Evolutionary conservation across 2,113 vertebrate genomes (phyloP).

Genomic region (Anthoscopus minutus): DNA sequence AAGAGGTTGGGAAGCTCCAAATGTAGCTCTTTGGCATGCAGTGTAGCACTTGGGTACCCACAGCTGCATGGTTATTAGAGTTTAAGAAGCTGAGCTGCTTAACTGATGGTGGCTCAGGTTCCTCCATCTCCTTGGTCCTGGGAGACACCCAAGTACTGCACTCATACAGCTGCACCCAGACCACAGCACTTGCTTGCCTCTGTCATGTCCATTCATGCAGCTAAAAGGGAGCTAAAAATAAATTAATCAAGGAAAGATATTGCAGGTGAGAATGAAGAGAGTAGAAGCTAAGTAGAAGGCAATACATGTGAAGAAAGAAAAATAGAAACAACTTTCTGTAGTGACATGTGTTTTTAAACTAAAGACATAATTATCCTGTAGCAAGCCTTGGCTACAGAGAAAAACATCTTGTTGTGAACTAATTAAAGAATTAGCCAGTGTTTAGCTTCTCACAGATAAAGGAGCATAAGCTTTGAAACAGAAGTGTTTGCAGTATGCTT

Average conservation of each 20-base stretch:
- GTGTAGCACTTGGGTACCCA: background rate
- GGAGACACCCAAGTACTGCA: background rate
- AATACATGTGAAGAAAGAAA: background rate
- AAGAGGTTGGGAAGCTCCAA: background rate
- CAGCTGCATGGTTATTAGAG: fast-evolving
- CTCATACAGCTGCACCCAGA: fast-evolving
- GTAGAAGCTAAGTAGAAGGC: background rate
- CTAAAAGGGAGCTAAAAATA: background rate
- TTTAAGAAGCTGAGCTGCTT: background rate
- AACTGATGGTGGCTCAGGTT: background rate
- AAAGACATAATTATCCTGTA: slow-evolving; percentile 5
- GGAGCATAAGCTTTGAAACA: slow-evolving; percentile 32
- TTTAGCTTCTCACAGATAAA: slow-evolving; percentile 37
- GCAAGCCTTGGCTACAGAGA: background rate
- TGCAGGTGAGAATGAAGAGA: background rate
- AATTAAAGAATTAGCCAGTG: slow-evolving; percentile 51
- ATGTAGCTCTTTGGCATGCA: background rate
- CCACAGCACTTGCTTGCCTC: background rate
- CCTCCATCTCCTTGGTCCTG: background rate
- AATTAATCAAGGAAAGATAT: background rate
- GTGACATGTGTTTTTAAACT: slow-evolving; percentile 10
- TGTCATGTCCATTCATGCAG: background rate
- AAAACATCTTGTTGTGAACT: slow-evolving; percentile 10
- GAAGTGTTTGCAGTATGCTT: slow-evolving; percentile 33
- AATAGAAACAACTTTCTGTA: slow-evolving; percentile 30